These are phyloP conservation scores for Hiodon tergisus DNA, from an alignment of 2,113 vertebrate species.

Conservation along the genomic window DNA sequence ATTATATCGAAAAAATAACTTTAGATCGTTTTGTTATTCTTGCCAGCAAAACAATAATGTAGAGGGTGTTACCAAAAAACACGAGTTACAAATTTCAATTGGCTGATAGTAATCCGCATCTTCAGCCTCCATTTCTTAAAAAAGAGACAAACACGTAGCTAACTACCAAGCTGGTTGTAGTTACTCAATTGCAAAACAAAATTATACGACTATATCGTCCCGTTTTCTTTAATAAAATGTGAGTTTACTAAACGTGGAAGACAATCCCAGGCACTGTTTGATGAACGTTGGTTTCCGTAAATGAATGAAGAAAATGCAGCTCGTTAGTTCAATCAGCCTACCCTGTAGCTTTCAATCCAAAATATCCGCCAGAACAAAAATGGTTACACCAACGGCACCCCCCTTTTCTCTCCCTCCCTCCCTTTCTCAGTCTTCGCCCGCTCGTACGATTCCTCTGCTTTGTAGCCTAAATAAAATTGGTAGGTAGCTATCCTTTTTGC, in stretches of 20 bases:
- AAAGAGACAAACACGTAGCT: conserved; percentile 29
- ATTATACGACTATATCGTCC: background rate
- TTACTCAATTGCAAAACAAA: conserved; percentile 17
- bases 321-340: background rate
- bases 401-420: conserved; percentile 39
- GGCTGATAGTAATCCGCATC: conserved; percentile 66
- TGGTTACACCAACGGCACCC: conserved; percentile 51
- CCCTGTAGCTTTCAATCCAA: conserved; percentile 27
- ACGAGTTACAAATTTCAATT: conserved; percentile 47
- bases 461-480: background rate
- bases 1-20: conserved; percentile 13
- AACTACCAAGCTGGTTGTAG: conserved; percentile 8
- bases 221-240: background rate
- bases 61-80: conserved; percentile 40
- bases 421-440: conserved; percentile 40
- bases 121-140: conserved; percentile 64
- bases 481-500: conserved; percentile 37
- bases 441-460: conserved; percentile 35
- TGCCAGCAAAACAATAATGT: conserved; percentile 45
- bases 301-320: background rate
- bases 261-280: background rate
- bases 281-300: background rate
- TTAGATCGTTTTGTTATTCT: conserved; percentile 45
- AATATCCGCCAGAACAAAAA: conserved; percentile 48
- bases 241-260: background rate